Percentiles rank a stretch among this genome's conserved stretches.
These are phyloP conservation scores for Lasiurus cinereus DNA, from an alignment of 2,113 vertebrate genomes.

Conservation along the genomic window DNA sequence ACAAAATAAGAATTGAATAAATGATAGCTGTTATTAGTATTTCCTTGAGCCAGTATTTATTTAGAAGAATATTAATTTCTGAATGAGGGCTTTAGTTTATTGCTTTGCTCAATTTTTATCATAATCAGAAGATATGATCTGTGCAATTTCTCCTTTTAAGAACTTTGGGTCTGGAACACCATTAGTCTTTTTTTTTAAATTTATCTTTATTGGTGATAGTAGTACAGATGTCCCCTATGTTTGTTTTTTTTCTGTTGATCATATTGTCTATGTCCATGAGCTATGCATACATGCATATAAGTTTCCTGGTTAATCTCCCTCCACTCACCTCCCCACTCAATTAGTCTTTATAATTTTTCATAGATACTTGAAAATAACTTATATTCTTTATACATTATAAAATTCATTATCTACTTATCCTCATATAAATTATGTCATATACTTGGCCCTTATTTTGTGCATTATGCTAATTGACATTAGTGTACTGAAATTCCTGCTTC, in stretches of 20 bases:
- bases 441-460: constrained; percentile 55
- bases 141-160: constrained; percentile 39
- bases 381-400: constrained; percentile 59
- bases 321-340: too few relatives aligned
- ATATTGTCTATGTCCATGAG: too few relatives aligned
- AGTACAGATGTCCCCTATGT: too few relatives aligned
- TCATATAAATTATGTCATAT: constrained; percentile 59
- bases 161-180: constrained; percentile 12
- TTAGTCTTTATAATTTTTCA: constrained; percentile 58
- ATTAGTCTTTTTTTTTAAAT: constrained; percentile 23
- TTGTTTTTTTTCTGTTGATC: too few relatives aligned
- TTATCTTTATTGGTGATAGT: too few relatives aligned
- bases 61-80: constrained; percentile 63
- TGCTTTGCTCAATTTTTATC: constrained; percentile 44
- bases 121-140: constrained; percentile 50
- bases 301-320: too few relatives aligned
- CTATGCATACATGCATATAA: too few relatives aligned
- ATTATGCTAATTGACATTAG: constrained; percentile 53
- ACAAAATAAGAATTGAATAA: constrained; percentile 57
- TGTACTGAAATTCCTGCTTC: constrained; percentile 60
- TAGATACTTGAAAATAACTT: constrained; percentile 21
- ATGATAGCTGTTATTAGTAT: constrained; percentile 24
- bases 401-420: constrained; percentile 13
- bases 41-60: constrained; percentile 43
- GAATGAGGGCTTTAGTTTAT: constrained; percentile 11